Conservation (phyloP, 2,888 invertebrate species). For the Napeogenes sylphis region DNA sequence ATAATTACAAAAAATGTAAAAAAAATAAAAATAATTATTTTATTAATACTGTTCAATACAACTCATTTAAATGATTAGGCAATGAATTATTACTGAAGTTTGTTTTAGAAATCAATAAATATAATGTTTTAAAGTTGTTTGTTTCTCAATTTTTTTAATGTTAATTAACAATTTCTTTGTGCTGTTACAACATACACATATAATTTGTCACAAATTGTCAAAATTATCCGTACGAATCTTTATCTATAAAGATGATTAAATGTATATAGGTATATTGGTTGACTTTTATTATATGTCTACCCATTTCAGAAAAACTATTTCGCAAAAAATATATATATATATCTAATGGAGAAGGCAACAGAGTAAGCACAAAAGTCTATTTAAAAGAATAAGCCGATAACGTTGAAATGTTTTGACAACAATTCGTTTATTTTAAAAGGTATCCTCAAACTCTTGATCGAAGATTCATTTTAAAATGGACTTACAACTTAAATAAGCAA, state of each 20-base stretch:
- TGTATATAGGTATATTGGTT: constrained; percentile 35
- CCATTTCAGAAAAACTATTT: no score
- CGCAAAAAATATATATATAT: no score
- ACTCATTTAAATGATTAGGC: neutral
- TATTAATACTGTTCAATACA: neutral
- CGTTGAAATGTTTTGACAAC: no score
- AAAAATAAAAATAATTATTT: neutral
- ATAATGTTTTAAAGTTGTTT: constrained; percentile 12
- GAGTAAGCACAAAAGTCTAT: no score
- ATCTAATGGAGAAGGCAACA: no score
- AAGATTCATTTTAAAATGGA: no score
- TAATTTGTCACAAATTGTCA: constrained; percentile 9
- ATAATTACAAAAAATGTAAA: neutral
- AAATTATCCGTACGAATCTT: constrained; percentile 29
- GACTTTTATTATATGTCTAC: no score
- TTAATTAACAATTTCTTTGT: constrained; percentile 10
- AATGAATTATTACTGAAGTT: neutral
- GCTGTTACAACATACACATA: constrained; percentile 8
- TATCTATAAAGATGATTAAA: constrained; percentile 40
- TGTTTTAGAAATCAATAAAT: constrained; percentile 8
- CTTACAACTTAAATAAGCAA: no score
- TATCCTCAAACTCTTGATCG: no score
- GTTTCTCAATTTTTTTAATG: constrained; percentile 14
- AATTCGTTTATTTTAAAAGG: no score
- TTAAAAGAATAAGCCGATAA: no score